phyloP scores from a whole-genome alignment of 2,113 vertebrate species.

The Anoura caudifer region DNA sequence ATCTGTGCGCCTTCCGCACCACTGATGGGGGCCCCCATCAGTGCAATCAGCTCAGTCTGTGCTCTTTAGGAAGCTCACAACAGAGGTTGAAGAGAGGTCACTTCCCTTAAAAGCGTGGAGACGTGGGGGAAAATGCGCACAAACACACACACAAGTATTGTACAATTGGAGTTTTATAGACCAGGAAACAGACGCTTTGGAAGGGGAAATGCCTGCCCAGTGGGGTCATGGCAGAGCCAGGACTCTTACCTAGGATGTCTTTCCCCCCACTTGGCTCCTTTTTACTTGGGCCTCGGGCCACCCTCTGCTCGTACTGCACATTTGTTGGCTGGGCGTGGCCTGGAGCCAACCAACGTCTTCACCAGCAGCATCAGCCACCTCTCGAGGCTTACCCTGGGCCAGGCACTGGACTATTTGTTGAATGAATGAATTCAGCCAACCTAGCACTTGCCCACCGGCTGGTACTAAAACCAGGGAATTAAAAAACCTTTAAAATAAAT shows the following conservation, averaged over 20 bases:
- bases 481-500: not conserved
- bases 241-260: not conserved
- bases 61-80: not conserved
- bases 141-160: not conserved
- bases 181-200: constrained; percentile 29
- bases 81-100: constrained; percentile 38
- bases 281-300: not conserved
- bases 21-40: not conserved
- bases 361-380: not conserved
- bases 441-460: not conserved
- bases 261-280: not conserved
- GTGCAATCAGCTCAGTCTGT: not conserved
- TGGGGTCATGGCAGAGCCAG: not conserved
- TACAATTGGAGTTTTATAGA: constrained; percentile 37
- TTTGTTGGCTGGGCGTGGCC: not conserved
- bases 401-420: not conserved
- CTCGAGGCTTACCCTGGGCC: not conserved
- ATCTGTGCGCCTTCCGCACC: not conserved
- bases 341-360: not conserved
- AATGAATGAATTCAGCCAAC: not conserved
- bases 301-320: not conserved
- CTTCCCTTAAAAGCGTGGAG: constrained; percentile 35
- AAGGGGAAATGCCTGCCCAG: constrained; percentile 60
- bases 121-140: constrained; percentile 34
- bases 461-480: not conserved